These are phyloP conservation scores for Amphiura filiformis DNA, from an alignment of 35 echinoderm and acorn worm genomes.

Conservation along the genomic window DNA sequence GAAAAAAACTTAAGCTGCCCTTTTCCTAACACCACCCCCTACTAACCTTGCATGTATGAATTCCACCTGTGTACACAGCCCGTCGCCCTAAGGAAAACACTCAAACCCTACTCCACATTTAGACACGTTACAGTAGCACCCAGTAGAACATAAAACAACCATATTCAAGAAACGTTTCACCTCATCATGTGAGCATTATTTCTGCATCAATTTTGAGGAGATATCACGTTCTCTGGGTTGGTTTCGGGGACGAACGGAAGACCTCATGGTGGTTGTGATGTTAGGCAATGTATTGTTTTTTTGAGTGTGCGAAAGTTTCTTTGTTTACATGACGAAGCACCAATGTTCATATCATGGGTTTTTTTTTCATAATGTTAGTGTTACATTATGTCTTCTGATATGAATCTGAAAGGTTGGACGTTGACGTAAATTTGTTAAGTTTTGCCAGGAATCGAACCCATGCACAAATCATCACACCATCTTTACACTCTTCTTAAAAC, in stretches of 20 bases:
- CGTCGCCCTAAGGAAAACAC: not conserved
- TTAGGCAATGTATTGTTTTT: not conserved
- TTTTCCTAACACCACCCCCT: too few relatives aligned
- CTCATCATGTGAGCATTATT: not conserved
- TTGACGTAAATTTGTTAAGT: too few relatives aligned
- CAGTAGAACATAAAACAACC: not conserved
- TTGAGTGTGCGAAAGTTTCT: too few relatives aligned
- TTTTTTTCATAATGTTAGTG: too few relatives aligned
- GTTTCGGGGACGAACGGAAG: not conserved
- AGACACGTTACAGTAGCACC: conserved; percentile 6
- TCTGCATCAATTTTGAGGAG: not conserved
- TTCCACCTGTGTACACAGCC: not conserved
- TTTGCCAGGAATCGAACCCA: too few relatives aligned
- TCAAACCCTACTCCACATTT: not conserved
- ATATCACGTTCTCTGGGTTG: not conserved
- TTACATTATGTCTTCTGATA: too few relatives aligned
- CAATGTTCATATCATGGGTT: too few relatives aligned
- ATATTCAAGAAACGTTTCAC: not conserved
- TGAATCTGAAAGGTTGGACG: too few relatives aligned
- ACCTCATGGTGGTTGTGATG: not conserved
- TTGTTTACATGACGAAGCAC: too few relatives aligned
- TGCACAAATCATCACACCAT: too few relatives aligned
- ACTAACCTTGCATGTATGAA: not conserved
- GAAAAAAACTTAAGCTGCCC: too few relatives aligned
- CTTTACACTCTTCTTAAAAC: too few relatives aligned